Percentiles rank a stretch among this genome's conserved stretches.
phyloP scores from a whole-genome alignment of 2,797 vertebrate species.

The Hemibagrus guttatus region DNA sequence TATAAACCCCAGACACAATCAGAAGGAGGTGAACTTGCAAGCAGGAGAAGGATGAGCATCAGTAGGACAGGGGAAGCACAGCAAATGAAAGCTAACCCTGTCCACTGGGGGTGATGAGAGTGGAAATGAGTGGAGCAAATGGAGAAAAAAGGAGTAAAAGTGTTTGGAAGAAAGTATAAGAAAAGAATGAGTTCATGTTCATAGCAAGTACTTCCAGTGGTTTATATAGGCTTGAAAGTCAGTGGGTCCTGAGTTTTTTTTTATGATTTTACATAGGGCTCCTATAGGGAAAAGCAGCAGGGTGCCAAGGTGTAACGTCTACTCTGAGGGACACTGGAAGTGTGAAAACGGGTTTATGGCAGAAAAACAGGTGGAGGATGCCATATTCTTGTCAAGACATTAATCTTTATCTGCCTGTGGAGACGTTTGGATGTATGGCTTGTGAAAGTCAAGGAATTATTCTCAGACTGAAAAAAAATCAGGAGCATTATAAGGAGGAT shows the following conservation, averaged over 20 bases:
- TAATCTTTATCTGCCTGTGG: constrained; percentile 25
- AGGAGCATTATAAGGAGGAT: constrained; percentile 1
- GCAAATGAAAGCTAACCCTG: neutral
- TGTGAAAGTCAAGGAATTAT: constrained; percentile 20
- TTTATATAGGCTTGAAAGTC: constrained; percentile 8
- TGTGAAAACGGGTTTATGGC: constrained; percentile 21
- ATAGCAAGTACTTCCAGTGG: neutral
- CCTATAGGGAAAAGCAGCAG: neutral
- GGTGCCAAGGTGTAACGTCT: neutral
- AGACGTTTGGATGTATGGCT: neutral
- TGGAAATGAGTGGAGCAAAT: neutral
- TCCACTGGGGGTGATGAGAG: constrained; percentile 5
- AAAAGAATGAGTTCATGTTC: neutral
- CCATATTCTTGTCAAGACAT: constrained; percentile 22
- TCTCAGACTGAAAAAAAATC: neutral
- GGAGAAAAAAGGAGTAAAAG: neutral
- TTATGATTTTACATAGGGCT: constrained; percentile 18
- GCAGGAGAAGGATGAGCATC: constrained; percentile 34
- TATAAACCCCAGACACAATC: constrained; percentile 40
- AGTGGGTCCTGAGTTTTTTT: neutral
- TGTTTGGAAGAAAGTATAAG: neutral
- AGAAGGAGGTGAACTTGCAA: neutral
- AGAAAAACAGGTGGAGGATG: constrained; percentile 26
- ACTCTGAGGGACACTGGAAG: constrained; percentile 1
- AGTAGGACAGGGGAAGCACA: constrained; percentile 13